phyloP scores from a whole-genome alignment of 2,888 invertebrate species.

The Ceramica pisi region DNA sequence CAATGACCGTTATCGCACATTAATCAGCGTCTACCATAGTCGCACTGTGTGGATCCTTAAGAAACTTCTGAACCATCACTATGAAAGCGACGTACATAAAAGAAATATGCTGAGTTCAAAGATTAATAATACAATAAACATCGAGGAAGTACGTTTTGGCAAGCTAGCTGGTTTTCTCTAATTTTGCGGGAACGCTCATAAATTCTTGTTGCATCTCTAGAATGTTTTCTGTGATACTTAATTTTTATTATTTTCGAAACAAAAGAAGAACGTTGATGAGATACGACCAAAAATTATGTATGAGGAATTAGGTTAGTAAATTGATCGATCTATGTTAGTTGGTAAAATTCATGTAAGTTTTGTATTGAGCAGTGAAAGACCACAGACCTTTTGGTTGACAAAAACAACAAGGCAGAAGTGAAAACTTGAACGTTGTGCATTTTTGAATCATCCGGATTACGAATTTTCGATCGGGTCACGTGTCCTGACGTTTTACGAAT shows the following conservation, averaged over 20 bases:
- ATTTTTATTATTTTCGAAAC: slow-evolving; percentile 45
- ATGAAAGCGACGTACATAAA: slow-evolving; percentile 34
- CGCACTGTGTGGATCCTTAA: background rate
- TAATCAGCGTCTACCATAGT: too few relatives aligned
- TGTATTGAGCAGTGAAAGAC: background rate
- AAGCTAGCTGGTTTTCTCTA: slow-evolving; percentile 56
- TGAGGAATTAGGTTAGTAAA: background rate
- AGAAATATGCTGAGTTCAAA: slow-evolving; percentile 54
- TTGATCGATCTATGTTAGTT: background rate
- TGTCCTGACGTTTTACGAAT: too few relatives aligned
- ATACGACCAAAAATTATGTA: background rate
- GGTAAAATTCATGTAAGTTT: background rate
- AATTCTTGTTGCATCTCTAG: slow-evolving; percentile 49
- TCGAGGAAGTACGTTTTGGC: slow-evolving; percentile 63
- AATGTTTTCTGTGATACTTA: slow-evolving; percentile 44
- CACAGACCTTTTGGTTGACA: background rate
- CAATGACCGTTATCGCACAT: too few relatives aligned
- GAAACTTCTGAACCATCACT: slow-evolving; percentile 13
- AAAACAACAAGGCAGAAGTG: too few relatives aligned
- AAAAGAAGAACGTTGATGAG: slow-evolving; percentile 19
- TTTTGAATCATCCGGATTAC: too few relatives aligned
- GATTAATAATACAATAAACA: slow-evolving; percentile 64
- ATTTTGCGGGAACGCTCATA: slow-evolving; percentile 56
- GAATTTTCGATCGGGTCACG: too few relatives aligned
- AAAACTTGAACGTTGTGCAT: too few relatives aligned